Evolutionary conservation across 2,113 vertebrate genomes (phyloP).

Genomic region (Mionectes macconnelli): DNA sequence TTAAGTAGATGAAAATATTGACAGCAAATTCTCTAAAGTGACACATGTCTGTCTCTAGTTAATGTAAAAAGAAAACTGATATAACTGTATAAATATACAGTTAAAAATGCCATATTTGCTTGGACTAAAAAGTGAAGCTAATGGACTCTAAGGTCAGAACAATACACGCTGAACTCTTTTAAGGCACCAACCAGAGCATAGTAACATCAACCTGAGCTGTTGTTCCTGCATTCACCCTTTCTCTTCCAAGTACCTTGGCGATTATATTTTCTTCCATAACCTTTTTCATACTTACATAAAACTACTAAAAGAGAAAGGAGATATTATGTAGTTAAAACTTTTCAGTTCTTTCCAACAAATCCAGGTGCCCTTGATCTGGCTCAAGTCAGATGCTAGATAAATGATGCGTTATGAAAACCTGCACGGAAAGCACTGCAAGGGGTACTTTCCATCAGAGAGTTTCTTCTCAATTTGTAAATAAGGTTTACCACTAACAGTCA

Average conservation of each 20-base stretch:
- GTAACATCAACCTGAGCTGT: neutral
- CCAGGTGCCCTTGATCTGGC: neutral
- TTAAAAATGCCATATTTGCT: neutral
- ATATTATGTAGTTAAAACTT: neutral
- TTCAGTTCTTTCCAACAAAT: neutral
- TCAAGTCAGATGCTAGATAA: neutral
- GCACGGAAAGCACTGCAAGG: neutral
- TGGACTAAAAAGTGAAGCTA: slow-evolving; percentile 3
- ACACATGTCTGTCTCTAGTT: neutral
- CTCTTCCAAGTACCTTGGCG: neutral
- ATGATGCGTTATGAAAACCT: neutral
- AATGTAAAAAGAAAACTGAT: neutral
- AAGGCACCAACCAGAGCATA: neutral
- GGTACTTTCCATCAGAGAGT: neutral
- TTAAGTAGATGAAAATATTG: slow-evolving; percentile 21
- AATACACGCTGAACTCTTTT: neutral
- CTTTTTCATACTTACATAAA: neutral
- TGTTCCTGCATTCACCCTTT: neutral
- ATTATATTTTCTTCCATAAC: neutral
- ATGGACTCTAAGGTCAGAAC: slow-evolving; percentile 4
- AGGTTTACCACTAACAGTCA: neutral
- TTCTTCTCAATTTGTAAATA: neutral
- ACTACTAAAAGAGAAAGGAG: neutral
- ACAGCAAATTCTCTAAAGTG: neutral
- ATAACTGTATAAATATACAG: neutral